Evolutionary conservation across 2,888 invertebrate species (phyloP), one percentile per base, ranked within the genome.

Genomic region (Gari tellinella): DNA sequence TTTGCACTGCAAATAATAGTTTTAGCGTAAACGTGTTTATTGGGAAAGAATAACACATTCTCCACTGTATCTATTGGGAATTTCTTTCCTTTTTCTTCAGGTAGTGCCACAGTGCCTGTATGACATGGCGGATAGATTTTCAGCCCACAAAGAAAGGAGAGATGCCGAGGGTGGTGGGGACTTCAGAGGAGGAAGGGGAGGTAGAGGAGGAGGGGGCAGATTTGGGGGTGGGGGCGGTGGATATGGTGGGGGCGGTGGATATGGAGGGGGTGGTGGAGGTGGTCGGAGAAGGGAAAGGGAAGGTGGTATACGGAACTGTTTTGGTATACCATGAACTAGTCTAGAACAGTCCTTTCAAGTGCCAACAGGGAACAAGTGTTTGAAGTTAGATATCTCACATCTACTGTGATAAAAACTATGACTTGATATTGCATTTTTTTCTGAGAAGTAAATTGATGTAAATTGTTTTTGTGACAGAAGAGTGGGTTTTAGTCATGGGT

Each of bases 61-160:
- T n/a, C n/a, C n/a, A n/a, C n/a, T n/a, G n/a, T n/a, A n/a, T n/a
- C 21, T 56, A 41, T 41, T 23, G 23, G 15, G 21, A 25, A 12
- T 37, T n/a, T 31, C 23, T 31, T 38, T 40, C 2, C n/a, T 5
- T 60, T 46, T 15, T 61, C 61, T 15, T 31, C 70, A 97, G 94
- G 95, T 95, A 84, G 94, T 97, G 14, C 97, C 97, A 0, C 93
- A 94, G 14, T 95, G 96, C 83, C 91, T 97, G 45, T 92, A 94
- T 37, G 91, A 94, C 19, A 97, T 97, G 97, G 95, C 96, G 0
- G 93, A 94, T 21, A 94, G 97, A 31, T 96, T 94, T 90, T 93
- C 94, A 25, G 94, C 94, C 0, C 85, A 83, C 62, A 83, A 84
- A 68, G 81, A 72, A 41, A 82, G 69, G 31, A 66, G 63, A 21